phyloP scores from a whole-genome alignment of 2,888 invertebrate genomes.

The Tenthredo distinguenda region DNA sequence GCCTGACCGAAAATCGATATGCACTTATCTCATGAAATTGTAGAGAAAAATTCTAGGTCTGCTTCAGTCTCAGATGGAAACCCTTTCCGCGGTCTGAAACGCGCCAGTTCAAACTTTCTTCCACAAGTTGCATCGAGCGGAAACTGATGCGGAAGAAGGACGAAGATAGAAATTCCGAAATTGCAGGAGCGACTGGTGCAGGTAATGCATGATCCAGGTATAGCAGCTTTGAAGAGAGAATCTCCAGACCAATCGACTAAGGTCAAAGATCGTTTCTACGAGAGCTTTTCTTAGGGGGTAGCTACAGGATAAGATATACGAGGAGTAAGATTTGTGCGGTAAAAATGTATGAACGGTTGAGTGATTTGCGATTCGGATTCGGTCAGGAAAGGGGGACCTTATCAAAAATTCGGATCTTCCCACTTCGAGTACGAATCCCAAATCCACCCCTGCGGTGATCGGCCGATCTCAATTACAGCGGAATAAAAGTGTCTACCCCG shows the following conservation, averaged over 20 bases:
- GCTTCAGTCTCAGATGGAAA: neutral
- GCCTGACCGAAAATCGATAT: constrained; percentile 69
- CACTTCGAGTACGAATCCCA: constrained; percentile 27
- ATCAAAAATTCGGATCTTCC: constrained; percentile 49
- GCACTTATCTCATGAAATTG: constrained; percentile 64
- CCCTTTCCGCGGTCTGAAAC: neutral
- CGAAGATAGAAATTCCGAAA: neutral
- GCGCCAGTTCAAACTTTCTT: neutral
- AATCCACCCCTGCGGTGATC: constrained; percentile 44
- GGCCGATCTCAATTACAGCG: constrained; percentile 50
- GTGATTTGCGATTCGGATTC: constrained; percentile 52
- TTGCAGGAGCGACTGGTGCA: neutral
- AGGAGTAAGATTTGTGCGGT: constrained; percentile 13
- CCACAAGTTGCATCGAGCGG: constrained; percentile 5
- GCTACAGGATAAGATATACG: constrained; percentile 17
- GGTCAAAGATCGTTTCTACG: neutral
- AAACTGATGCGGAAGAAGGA: constrained; percentile 6
- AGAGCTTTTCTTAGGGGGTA: neutral
- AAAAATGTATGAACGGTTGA: constrained; percentile 12
- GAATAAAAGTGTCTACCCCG: constrained; percentile 48
- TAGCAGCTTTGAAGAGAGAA: neutral
- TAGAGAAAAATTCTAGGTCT: neutral
- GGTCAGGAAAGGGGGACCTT: constrained; percentile 28
- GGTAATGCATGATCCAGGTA: neutral
- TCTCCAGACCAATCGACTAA: neutral